These are phyloP conservation scores for Chrysomela aeneicollis DNA, from an alignment of 2,888 invertebrate species.

Conservation along the genomic window DNA sequence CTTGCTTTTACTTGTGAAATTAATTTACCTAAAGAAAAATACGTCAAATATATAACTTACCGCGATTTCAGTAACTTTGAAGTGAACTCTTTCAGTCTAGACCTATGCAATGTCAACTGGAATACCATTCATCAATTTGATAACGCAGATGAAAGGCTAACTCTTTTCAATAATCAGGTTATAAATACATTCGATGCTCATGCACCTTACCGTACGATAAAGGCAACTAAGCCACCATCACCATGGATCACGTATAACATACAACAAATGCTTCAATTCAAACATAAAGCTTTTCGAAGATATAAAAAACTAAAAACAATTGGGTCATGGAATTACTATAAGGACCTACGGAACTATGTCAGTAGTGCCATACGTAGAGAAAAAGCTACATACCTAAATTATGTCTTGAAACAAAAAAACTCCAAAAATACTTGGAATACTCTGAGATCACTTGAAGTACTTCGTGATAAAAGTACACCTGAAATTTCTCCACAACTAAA, in stretches of 20 bases:
- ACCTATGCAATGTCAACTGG: constrained; percentile 1
- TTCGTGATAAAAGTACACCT: constrained; percentile 5
- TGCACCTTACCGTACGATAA: not conserved
- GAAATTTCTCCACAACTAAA: not conserved
- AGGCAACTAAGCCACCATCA: not conserved
- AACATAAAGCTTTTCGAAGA: too few relatives aligned
- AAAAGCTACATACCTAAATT: constrained; percentile 1
- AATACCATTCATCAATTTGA: constrained; percentile 9
- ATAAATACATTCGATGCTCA: not conserved
- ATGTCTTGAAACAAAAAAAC: too few relatives aligned
- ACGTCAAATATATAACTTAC: not conserved
- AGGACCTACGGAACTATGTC: not conserved
- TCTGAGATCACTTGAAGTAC: too few relatives aligned
- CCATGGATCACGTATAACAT: too few relatives aligned
- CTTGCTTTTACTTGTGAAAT: not conserved
- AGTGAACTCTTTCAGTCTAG: constrained; percentile 1
- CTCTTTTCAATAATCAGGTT: constrained; percentile 1
- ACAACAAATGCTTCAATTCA: too few relatives aligned
- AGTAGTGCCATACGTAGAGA: not conserved
- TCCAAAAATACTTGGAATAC: too few relatives aligned
- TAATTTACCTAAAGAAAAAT: not conserved
- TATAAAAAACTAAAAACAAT: too few relatives aligned
- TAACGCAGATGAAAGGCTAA: constrained; percentile 1
- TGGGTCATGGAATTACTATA: not conserved
- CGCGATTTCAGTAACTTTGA: not conserved